Base-by-base conservation (phyloP, 2,888 invertebrate species). In the Nomada fabriciana region DNA sequence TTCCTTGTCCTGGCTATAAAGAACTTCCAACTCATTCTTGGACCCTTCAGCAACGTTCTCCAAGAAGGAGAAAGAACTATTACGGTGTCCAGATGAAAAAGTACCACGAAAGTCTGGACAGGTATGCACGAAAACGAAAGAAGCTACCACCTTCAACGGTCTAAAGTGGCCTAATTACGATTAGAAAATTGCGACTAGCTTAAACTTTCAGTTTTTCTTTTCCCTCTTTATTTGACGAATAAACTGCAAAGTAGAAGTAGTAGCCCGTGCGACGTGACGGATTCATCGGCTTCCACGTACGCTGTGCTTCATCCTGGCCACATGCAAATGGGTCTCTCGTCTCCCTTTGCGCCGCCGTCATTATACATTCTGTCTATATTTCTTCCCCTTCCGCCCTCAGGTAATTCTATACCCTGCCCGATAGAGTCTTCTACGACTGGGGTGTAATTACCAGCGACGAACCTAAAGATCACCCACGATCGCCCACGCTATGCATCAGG, bases 361-460 rank as follows among this genome's bases (percentile, higher is more conserved):
- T 89, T 89, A 89, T 85, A 82, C 89, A 90, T 89, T 89, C 89
- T 79, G 85, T 74, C 81, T 88, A 88, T 88, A 76, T 55, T 74
- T 73, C 76, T 63, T 74, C 47, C 78, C 53, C 53, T 25, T 20
- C 60, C 25, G 43, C 52, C 70, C 52, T 68, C 80, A 72, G 73
- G 89, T 91, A 91, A 91, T 91, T 91, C 88, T 86, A 90, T 86
- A 88, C 87, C 84, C 64, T 67, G 74, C 53, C 77, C 90, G 87
- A 91, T 91, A 90, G 89, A 91, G 91, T 91, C 88, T 89, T 90
- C 86, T 64, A 84, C 88, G 88, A 88, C 89, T 89, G 75, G 85
- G 86, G 89, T 89, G 89, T 91, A 91, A 91, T 91, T 91, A 91
- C 90, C 84, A 71, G 79, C 86, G 90, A 89, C 89, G 89, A 88